Percentiles rank a stretch among this genome's conserved stretches.
phyloP scores from a whole-genome alignment of 1,140 invertebrate species.

The Rhynchophorus ferrugineus region DNA sequence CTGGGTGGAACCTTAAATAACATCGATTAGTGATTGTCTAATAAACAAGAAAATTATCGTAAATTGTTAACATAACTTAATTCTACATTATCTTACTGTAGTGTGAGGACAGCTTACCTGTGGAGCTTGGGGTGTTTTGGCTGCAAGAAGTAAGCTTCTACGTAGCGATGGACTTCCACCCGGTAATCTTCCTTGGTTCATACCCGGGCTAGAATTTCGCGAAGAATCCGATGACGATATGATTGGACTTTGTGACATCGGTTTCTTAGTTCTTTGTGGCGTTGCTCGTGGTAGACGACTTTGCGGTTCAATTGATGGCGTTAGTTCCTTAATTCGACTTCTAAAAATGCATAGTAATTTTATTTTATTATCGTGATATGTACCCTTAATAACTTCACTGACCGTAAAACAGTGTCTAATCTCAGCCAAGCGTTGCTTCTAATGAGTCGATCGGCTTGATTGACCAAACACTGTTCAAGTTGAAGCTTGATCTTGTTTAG shows the following conservation, averaged over 20 bases:
- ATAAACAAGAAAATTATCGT: neutral
- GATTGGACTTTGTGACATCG: conserved; percentile 40
- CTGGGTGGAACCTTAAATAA: conserved; percentile 32
- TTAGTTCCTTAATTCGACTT: conserved; percentile 31
- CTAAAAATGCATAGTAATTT: conserved; percentile 15
- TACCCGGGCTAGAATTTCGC: conserved; percentile 58
- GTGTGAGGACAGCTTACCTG: too few species aligned
- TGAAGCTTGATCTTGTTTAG: conserved; percentile 42
- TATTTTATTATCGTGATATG: neutral
- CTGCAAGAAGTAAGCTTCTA: conserved; percentile 36
- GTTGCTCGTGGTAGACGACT: conserved; percentile 42
- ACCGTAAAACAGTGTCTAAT: conserved; percentile 49
- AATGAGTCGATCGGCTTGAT: conserved; percentile 53
- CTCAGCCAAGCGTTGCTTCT: conserved; percentile 55
- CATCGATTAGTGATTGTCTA: neutral
- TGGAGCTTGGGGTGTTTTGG: conserved; percentile 39
- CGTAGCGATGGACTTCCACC: conserved; percentile 39
- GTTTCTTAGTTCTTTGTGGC: conserved; percentile 36
- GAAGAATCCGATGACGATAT: conserved; percentile 55
- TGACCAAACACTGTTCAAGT: conserved; percentile 55
- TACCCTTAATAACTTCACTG: neutral
- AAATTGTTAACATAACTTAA: neutral
- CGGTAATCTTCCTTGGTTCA: conserved; percentile 43
- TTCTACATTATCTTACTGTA: too few species aligned
- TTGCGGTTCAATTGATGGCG: conserved; percentile 25